Conservation (phyloP, 2,888 invertebrate genomes). For the Onchidella celtica region DNA sequence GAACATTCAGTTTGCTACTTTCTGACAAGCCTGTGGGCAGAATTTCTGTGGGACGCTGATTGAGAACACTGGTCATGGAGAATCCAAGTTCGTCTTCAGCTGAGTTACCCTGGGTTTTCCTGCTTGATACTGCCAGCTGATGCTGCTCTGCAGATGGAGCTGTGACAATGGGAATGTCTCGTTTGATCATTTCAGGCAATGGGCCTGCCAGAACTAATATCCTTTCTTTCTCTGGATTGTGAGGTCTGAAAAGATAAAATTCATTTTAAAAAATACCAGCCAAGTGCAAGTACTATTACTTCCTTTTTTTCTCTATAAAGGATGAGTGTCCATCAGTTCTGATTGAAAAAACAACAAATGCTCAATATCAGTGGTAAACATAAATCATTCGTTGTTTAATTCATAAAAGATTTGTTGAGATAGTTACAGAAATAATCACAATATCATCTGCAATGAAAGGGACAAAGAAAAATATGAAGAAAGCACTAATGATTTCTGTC, state of each 20-base stretch:
- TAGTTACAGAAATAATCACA: no score
- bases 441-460: no score
- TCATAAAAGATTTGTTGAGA: no score
- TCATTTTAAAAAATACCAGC: background rate
- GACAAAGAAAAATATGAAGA: no score
- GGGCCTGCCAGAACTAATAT: conserved; percentile 68
- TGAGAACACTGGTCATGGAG: conserved; percentile 73
- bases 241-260: conserved; percentile 73
- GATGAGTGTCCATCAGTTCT: no score
- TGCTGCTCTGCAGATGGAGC: background rate
- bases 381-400: no score
- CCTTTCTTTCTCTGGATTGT: conserved; percentile 77
- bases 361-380: no score
- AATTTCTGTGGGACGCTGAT: conserved; percentile 72
- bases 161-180: conserved; percentile 52
- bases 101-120: background rate
- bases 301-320: no score
- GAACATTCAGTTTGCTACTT: conserved; percentile 74
- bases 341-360: no score
- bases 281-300: no score
- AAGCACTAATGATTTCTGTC: no score
- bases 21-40: conserved; percentile 72
- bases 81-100: conserved; percentile 62
- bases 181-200: conserved; percentile 70
- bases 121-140: background rate